Percentiles rank a stretch among this genome's conserved stretches.
Conservation (phyloP, 1,140 invertebrate genomes). For the Penaeus indicus region DNA sequence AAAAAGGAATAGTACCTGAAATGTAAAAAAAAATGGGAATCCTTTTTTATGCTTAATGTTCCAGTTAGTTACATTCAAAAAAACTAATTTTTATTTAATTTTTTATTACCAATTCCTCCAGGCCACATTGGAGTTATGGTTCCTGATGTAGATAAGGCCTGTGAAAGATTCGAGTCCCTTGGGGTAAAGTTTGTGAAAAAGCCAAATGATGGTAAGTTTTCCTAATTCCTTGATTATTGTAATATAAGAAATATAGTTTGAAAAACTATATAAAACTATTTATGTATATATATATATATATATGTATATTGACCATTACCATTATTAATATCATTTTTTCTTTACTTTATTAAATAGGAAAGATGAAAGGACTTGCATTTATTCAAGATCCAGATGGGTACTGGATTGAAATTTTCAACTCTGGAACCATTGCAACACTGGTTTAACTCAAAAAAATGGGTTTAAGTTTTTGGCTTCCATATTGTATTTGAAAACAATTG, state of each 20-base stretch:
- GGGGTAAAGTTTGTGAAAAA: conserved; percentile 92
- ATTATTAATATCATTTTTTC: not conserved
- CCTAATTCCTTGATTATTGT: not conserved
- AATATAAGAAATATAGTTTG: not conserved
- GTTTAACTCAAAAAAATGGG: not conserved
- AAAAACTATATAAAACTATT: not conserved
- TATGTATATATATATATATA: no score
- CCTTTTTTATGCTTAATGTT: not conserved
- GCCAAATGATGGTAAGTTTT: conserved; percentile 81
- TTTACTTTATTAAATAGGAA: conserved; percentile 73
- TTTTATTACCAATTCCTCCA: conserved; percentile 69
- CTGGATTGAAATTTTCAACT: conserved; percentile 94
- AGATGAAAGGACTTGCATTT: conserved; percentile 94
- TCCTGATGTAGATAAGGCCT: conserved; percentile 88
- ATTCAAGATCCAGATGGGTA: conserved; percentile 96
- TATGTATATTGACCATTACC: no score
- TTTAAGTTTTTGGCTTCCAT: not conserved
- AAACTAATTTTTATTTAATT: not conserved
- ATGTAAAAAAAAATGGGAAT: no score
- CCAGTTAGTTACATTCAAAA: not conserved
- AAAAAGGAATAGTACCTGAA: no score
- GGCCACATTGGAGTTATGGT: conserved; percentile 93
- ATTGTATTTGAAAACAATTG: not conserved
- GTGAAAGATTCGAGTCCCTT: conserved; percentile 86
- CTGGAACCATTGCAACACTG: conserved; percentile 70